Evolutionary conservation across 2,888 invertebrate species (phyloP), one percentile per base, ranked within the genome.

Genomic region (Dicroscelio sp.): DNA sequence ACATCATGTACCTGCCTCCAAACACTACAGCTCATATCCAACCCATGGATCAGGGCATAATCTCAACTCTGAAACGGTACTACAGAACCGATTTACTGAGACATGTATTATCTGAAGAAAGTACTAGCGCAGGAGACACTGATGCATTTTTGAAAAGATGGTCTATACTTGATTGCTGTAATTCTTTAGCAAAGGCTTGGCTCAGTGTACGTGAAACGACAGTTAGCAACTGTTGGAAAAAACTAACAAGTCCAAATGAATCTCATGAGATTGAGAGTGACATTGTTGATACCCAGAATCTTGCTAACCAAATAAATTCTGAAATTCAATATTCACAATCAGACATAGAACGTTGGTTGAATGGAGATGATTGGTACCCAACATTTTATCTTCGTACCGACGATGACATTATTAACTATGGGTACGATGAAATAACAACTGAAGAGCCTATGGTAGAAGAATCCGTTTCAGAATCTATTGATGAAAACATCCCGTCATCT

Each of bases 11-110:
- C 23, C 52, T 82, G 12, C 82, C 82, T 3, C 82, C 48, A 48
- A 80, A 80, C 52, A 63, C 67, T 23, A 80, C 80, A 1, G 48
- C 80, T 0, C 23, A 33, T 31, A 71, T 82, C 12, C 82, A 69
- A 23, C 82, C 58, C n/a, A 69, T 69, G 67, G 52, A 80, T n/a
- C 80, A 80, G 48, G 83, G 83, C 23, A 48, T 83, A 6, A 83
- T 83, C n/a, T 31, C 83, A 1, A 48, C 17, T 1, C 20, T 83
- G 6, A 83, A 83, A 60, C 31, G n/a, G 3, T 20, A 20, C n/a
- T 83, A 83, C 25, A 35, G 38, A 38, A 33, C 63, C 1, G 58
- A 82, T 20, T 27, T 82, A 30, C 20, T 82, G 27, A 55, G 60
- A 43, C 52, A 82, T 35, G 69, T 82, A 30, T 58, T 82, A 25